Evolutionary conservation across 2,797 vertebrate genomes (phyloP), one percentile per base, ranked within the genome.

Genomic region (Phylloscopus collybita): DNA sequence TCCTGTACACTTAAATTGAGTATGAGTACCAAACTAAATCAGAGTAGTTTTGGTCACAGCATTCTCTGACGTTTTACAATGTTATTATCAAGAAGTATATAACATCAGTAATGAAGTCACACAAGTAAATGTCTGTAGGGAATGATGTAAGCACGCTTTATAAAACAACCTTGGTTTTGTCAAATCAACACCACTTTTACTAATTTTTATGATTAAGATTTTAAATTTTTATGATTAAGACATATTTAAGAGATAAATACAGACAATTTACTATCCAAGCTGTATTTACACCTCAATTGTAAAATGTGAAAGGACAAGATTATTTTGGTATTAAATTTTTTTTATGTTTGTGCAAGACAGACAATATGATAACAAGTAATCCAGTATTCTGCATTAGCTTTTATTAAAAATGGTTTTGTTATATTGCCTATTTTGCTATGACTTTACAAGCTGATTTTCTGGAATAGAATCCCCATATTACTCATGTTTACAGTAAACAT

Each of bases 141-240:
- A 98, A 98, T 98, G 97, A 98, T 98, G 97, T 97, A 98, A 98
- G 97, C 97, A 98, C 75, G 78, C 32, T 83, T 82, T 53, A 29
- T 65, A 83, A 74, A 93, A 87, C 7, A 85, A 44, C 36, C 27
- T 74, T 6, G 2, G 11, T 64, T 82, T 54, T 34, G 15, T 44
- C 80, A 42, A 61, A 80, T 42, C 51, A 87, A 64, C 20, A 74
- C 23, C 4, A 44, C 51, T 93, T 86, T 18, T 42, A 57, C 15
- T 88, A 88, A 85, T 74, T 64, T 78, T 34, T 34, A 34, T 34
- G 34, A 34, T 34, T 34, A 34, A 34, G 34, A 79, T 36, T 29
- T 61, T 57, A 62, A 11, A 71, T 29, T 66, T 86, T 54, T 22
- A 42, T 16, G 15, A 83, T 79, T 80, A 86, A 44, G 20, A 92